Evolutionary conservation across 2,888 invertebrate genomes (phyloP), one percentile per base, ranked within the genome.

Genomic region (Pyrocoelia pectoralis): DNA sequence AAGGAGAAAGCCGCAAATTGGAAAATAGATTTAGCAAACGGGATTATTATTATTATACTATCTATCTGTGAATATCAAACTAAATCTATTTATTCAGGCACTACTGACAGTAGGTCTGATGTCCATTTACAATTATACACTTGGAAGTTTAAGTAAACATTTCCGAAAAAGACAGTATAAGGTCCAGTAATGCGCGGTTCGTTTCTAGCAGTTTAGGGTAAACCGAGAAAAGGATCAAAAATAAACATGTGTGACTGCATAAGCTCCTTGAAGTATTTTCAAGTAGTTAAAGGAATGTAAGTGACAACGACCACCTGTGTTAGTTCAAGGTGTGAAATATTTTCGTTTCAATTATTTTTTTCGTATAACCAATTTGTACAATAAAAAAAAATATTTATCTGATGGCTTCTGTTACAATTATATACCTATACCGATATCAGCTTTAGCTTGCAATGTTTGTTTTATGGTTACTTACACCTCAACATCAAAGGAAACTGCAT

Each of bases 251-350:
- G 62, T 52, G 65, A 61, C 69, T 68, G 41, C 56, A 61, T 65
- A 70, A 68, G 67, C 68, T 65, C 53, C 60, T 67, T 55, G 46
- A 65, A 65, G 65, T 60, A 59, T 50, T 58, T 57, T 65, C 55
- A 41, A 68, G 62, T 67, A 51, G 50, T 50, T 61, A 18, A 24
- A 48, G 61, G 65, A 57, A 65, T 65, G 61, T 43, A 61, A 57
- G 62, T 57, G 61, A 61, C 61, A 56, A 61, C 65, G 58, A 67
- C 68, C 65, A 65, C 67, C 65, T 67, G 64, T 66, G 66, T 68
- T 66, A 58, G 66, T 52, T 49, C 61, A 66, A 66, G 68, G 68
- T 68, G 66, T 68, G 66, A 68, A 66, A 48, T 56, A 33, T 33
- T 33, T 33, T 33, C n/a, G n/a, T 33, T 33, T 33, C 33, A n/a